phyloP scores from a whole-genome alignment of 2,888 invertebrate species.

The Pristionchus exspectatus region DNA sequence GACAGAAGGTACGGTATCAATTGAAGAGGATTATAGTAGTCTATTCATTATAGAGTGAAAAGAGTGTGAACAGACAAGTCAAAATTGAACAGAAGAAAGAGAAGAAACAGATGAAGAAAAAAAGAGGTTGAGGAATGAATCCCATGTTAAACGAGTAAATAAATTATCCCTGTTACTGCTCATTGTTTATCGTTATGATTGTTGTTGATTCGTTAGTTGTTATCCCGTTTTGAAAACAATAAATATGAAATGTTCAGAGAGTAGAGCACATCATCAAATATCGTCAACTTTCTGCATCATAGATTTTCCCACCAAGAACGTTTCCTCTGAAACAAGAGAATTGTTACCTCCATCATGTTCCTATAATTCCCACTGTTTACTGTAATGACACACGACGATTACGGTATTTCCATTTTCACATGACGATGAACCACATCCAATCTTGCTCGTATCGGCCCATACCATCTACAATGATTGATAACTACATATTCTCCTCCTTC shows the following conservation, averaged over 20 bases:
- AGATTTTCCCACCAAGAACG: constrained; percentile 22
- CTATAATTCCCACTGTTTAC: constrained; percentile 14
- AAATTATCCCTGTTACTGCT: background rate
- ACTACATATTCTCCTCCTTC: background rate
- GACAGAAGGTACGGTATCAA: constrained; percentile 43
- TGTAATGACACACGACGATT: constrained; percentile 62
- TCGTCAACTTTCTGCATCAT: constrained; percentile 20
- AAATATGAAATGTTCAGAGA: background rate
- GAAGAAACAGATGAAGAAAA: constrained; percentile 38
- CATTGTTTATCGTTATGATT: constrained; percentile 38
- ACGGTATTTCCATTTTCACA: constrained; percentile 58
- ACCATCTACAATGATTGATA: constrained; percentile 54
- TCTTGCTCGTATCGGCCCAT: constrained; percentile 56
- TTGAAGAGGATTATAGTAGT: background rate
- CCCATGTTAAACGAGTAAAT: background rate
- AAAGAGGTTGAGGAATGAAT: background rate
- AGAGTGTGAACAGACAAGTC: constrained; percentile 32
- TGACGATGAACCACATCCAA: constrained; percentile 61
- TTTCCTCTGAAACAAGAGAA: constrained; percentile 46
- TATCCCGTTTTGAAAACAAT: constrained; percentile 12
- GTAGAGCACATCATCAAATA: background rate
- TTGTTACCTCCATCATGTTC: no score
- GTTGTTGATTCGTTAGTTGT: constrained; percentile 49
- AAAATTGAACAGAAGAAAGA: constrained; percentile 50
- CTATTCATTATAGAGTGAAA: constrained; percentile 16